Percentiles rank a stretch among this genome's conserved stretches.
Conservation (phyloP, 2,888 invertebrate genomes). For the Xiphydria camelus region DNA sequence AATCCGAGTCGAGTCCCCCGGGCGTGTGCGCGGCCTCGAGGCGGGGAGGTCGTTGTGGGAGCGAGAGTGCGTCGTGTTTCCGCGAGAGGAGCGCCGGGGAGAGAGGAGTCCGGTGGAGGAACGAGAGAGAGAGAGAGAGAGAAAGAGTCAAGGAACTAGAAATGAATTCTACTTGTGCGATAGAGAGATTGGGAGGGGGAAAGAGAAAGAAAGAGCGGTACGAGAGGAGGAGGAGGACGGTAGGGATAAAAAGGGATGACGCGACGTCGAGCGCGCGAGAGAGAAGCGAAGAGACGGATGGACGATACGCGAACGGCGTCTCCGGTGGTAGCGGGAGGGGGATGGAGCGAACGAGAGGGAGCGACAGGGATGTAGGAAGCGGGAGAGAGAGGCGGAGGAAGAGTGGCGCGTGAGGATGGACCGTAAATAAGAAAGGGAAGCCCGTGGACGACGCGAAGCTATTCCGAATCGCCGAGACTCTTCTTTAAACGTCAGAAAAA, state of each 20-base stretch:
- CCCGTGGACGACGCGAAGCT: constrained; percentile 39
- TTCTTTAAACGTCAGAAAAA: too few relatives aligned
- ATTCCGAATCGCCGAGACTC: constrained; percentile 56
- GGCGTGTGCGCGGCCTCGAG: neutral
- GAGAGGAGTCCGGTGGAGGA: constrained; percentile 8
- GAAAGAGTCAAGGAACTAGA: constrained; percentile 43
- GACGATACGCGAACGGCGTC: neutral
- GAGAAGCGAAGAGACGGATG: constrained; percentile 51
- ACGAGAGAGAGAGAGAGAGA: constrained; percentile 12
- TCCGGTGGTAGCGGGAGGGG: neutral
- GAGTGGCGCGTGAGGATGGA: constrained; percentile 1
- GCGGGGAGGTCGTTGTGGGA: neutral
- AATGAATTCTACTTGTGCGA: constrained; percentile 40
- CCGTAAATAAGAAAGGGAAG: constrained; percentile 31
- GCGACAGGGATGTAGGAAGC: neutral
- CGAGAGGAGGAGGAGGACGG: constrained; percentile 19
- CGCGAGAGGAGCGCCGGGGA: constrained; percentile 25
- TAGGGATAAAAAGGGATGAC: constrained; percentile 34
- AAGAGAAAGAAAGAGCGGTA: constrained; percentile 21
- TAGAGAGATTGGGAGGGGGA: constrained; percentile 25
- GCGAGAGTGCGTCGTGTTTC: constrained; percentile 20
- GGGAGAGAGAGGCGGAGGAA: neutral
- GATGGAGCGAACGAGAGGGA: constrained; percentile 11
- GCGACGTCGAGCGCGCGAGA: constrained; percentile 46
- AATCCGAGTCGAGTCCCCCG: too few relatives aligned